These are phyloP conservation scores for Lophius americanus DNA, from an alignment of 2,797 vertebrate genomes.

Conservation along the genomic window DNA sequence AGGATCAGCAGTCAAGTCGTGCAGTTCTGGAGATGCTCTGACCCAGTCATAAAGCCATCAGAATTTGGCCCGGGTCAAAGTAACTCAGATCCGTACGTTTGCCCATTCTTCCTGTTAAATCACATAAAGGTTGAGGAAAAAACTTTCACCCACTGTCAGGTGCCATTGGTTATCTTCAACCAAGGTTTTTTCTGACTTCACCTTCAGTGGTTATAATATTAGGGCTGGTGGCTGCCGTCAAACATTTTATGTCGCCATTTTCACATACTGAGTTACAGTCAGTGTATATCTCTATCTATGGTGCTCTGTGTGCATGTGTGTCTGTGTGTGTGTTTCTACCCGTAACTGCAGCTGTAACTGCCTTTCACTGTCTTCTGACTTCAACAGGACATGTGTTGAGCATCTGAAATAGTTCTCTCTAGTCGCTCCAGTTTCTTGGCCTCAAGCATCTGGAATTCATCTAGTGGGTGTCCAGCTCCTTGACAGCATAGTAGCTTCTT, in stretches of 20 bases:
- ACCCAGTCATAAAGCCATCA: no score
- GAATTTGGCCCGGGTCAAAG: no score
- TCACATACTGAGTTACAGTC: neutral
- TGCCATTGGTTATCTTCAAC: no score
- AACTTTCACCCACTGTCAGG: no score
- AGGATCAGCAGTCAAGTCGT: no score
- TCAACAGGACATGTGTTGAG: slow-evolving; percentile 35
- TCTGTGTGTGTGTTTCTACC: slow-evolving; percentile 10
- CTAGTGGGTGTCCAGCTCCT: slow-evolving; percentile 58
- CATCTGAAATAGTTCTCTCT: slow-evolving; percentile 51
- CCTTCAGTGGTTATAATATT: no score
- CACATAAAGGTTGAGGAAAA: no score
- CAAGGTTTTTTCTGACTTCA: no score
- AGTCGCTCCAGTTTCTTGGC: slow-evolving; percentile 59
- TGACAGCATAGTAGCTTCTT: slow-evolving; percentile 55
- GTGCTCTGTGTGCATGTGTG: slow-evolving; percentile 1
- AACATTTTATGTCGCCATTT: neutral
- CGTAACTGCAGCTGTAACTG: slow-evolving; percentile 38
- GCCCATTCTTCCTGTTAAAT: no score
- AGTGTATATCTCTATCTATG: slow-evolving; percentile 6
- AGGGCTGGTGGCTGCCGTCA: no score
- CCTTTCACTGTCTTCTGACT: slow-evolving; percentile 18
- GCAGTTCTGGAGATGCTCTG: no score
- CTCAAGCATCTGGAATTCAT: slow-evolving; percentile 76
- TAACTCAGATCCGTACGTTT: no score